Evolutionary conservation across 2,888 invertebrate genomes (phyloP).

Genomic region (Trichopoda pennipes): DNA sequence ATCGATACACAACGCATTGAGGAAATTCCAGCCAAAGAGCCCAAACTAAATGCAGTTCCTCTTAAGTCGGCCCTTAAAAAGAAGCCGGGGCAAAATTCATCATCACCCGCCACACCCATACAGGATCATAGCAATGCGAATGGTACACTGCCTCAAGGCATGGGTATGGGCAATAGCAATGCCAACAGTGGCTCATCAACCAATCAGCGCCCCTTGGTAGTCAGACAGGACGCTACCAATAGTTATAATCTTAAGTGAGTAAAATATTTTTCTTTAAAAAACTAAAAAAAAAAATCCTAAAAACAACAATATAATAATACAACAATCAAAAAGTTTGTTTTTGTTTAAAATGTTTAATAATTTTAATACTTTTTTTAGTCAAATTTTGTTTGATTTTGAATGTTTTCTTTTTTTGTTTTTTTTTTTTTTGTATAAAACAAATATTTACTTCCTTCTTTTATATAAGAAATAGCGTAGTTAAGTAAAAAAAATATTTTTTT

Average conservation of each 20-base stretch:
- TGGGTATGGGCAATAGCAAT: slow-evolving; percentile 64
- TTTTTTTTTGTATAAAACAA: not conserved
- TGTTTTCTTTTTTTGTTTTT: slow-evolving; percentile 10
- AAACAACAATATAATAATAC: not conserved
- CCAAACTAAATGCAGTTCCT: slow-evolving; percentile 94
- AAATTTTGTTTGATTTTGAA: slow-evolving; percentile 41
- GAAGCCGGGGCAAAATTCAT: slow-evolving; percentile 82
- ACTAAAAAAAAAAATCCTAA: not conserved
- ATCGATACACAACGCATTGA: slow-evolving; percentile 92
- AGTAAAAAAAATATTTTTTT: not conserved
- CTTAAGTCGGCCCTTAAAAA: slow-evolving; percentile 96
- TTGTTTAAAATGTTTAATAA: not conserved
- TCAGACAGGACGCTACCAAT: slow-evolving; percentile 89
- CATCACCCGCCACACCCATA: slow-evolving; percentile 86
- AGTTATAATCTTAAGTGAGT: slow-evolving; percentile 91
- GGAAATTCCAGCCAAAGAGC: slow-evolving; percentile 96
- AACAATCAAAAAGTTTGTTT: not conserved
- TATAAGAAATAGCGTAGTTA: slow-evolving; percentile 26
- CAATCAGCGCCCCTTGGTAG: slow-evolving; percentile 83
- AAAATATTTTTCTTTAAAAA: slow-evolving; percentile 9
- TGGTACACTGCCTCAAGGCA: slow-evolving; percentile 70
- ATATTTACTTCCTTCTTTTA: slow-evolving; percentile 26
- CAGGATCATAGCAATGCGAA: slow-evolving; percentile 83
- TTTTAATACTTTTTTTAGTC: slow-evolving; percentile 27
- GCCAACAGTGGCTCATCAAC: slow-evolving; percentile 72